Evolutionary conservation across 2,113 vertebrate genomes (phyloP).

Genomic region (Ptychochromis oligacanthus): DNA sequence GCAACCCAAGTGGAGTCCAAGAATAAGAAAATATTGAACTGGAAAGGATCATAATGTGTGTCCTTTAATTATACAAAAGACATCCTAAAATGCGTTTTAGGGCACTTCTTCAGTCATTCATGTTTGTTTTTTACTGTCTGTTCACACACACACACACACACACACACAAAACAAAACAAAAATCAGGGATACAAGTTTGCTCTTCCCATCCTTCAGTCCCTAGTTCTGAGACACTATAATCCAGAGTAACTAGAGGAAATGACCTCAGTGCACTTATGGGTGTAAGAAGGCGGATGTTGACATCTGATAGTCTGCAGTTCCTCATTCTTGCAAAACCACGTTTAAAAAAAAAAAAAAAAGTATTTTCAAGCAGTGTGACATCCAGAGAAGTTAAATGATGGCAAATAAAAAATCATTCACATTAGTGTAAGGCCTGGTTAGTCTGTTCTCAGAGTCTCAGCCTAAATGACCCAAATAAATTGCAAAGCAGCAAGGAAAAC

Average conservation of each 20-base stretch:
- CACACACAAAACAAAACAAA: too few species aligned
- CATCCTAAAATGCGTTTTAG: background rate
- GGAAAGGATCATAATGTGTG: background rate
- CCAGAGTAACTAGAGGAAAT: background rate
- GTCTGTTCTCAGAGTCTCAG: background rate
- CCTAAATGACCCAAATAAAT: background rate
- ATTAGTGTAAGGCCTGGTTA: background rate
- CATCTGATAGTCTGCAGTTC: background rate
- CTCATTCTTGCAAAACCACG: background rate
- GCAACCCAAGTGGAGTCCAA: background rate
- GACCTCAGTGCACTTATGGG: background rate
- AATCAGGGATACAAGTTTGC: background rate
- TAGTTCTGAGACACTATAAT: background rate
- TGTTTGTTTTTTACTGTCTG: background rate
- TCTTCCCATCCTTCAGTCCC: background rate
- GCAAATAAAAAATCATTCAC: fast-evolving
- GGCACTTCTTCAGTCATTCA: background rate
- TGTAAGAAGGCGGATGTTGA: background rate
- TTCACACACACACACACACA: too few species aligned
- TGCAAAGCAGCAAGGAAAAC: background rate
- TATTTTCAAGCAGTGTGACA: background rate
- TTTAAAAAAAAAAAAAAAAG: background rate
- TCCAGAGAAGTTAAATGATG: background rate
- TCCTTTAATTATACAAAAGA: background rate
- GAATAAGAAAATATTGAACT: background rate